Evolutionary conservation across 2,888 invertebrate species (phyloP).

Genomic region (Melipona beecheii): DNA sequence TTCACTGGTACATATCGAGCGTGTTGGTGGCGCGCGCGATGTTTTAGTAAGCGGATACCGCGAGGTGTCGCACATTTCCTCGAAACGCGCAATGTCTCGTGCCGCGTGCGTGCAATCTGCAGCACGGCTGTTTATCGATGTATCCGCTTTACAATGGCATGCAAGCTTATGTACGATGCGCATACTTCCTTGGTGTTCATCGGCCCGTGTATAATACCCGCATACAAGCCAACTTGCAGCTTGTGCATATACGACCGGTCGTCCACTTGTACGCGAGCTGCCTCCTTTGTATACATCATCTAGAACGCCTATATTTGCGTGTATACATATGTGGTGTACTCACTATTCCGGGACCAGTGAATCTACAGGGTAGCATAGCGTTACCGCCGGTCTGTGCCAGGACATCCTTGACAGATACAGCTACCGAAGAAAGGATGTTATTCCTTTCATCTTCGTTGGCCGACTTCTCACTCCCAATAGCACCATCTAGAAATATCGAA

Average conservation of each 20-base stretch:
- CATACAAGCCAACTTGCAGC: conserved; percentile 1
- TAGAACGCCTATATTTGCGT: conserved; percentile 46
- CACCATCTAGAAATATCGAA: conserved; percentile 55
- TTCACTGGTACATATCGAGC: too few relatives aligned
- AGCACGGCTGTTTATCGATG: conserved; percentile 36
- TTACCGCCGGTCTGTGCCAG: conserved; percentile 85
- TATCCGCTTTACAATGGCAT: conserved; percentile 26
- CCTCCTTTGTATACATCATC: conserved; percentile 45
- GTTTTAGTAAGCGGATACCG: background rate
- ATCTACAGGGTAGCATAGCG: conserved; percentile 85
- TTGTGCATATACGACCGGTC: conserved; percentile 4
- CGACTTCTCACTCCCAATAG: conserved; percentile 32
- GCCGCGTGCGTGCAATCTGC: conserved; percentile 32
- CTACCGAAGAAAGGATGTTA: conserved; percentile 39
- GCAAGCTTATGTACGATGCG: conserved; percentile 43
- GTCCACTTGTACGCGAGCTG: conserved; percentile 27
- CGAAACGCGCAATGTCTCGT: background rate
- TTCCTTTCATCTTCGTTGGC: conserved; percentile 40
- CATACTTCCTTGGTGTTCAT: conserved; percentile 50
- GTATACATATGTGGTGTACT: conserved; percentile 72
- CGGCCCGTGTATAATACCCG: conserved; percentile 37
- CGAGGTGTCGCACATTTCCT: background rate
- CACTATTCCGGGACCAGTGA: conserved; percentile 84
- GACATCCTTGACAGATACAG: conserved; percentile 81
- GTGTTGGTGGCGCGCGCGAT: background rate